Conservation (phyloP, 1,140 invertebrate genomes). For the Neuroterus valhalla region DNA sequence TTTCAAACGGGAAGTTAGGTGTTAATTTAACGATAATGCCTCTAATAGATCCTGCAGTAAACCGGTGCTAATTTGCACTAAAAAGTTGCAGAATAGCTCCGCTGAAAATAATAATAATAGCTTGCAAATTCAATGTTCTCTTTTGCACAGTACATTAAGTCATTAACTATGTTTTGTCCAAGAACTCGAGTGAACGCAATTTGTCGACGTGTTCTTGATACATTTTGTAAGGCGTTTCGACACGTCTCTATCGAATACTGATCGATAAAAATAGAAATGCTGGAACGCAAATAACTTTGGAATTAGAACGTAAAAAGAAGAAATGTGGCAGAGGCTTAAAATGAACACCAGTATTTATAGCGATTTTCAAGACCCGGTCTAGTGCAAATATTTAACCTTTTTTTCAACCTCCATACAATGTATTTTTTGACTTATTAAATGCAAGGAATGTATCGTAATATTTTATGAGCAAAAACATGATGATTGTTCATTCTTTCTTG, state of each 20-base stretch:
- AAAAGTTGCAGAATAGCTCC: not conserved
- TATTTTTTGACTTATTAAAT: too few relatives aligned
- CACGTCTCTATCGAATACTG: not conserved
- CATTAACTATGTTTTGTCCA: too few relatives aligned
- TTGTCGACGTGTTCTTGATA: not conserved
- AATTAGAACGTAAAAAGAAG: constrained; percentile 26
- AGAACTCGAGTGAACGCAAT: too few relatives aligned
- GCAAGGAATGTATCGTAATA: too few relatives aligned
- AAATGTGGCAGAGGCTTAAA: constrained; percentile 14
- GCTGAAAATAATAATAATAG: not conserved
- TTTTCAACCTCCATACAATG: not conserved
- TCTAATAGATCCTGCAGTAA: not conserved
- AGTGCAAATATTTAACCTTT: not conserved
- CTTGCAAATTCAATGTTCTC: too few relatives aligned
- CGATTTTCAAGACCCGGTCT: constrained; percentile 1
- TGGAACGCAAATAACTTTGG: constrained; percentile 24
- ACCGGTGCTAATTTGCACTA: constrained; percentile 1
- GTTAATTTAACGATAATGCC: not conserved
- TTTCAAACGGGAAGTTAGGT: not conserved
- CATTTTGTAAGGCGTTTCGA: not conserved
- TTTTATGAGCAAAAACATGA: too few relatives aligned
- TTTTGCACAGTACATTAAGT: too few relatives aligned
- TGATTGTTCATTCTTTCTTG: too few relatives aligned
- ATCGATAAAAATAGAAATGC: constrained; percentile 24
- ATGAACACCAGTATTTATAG: not conserved